Evolutionary conservation across 2,797 vertebrate genomes (phyloP).

Genomic region (Meriones psammophilus): DNA sequence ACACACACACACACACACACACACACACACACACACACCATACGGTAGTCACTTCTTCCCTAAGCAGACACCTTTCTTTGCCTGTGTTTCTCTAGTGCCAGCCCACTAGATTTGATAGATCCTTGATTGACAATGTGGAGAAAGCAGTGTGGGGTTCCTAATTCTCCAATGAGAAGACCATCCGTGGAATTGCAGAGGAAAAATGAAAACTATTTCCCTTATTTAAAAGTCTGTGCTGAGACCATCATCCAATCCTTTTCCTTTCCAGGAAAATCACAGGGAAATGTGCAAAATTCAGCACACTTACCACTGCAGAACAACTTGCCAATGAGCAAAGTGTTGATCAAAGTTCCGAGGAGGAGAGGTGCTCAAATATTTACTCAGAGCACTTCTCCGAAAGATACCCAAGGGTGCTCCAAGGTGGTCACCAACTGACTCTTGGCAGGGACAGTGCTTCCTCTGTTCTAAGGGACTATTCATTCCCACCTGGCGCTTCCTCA

Average conservation of each 20-base stretch:
- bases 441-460: neutral
- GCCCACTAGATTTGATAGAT: neutral
- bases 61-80: neutral
- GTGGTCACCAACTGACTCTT: slow-evolving; percentile 69
- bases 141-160: neutral
- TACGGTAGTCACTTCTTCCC: neutral
- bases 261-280: slow-evolving; percentile 75
- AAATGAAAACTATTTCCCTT: neutral
- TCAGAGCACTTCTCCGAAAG: slow-evolving; percentile 79
- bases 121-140: neutral
- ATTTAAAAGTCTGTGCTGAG: slow-evolving; percentile 17
- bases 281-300: slow-evolving; percentile 22
- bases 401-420: slow-evolving; percentile 70
- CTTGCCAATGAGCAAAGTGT: slow-evolving; percentile 65
- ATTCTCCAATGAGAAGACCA: neutral
- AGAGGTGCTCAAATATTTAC: slow-evolving; percentile 77
- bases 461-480: slow-evolving; percentile 77
- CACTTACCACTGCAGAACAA: neutral
- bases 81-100: neutral
- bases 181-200: neutral
- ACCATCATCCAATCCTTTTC: neutral
- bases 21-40: neutral
- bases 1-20: too few relatives aligned
- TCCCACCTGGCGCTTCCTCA: slow-evolving; percentile 19
- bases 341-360: slow-evolving; percentile 72